Evolutionary conservation across 1,140 invertebrate species (phyloP), one percentile per base, ranked within the genome.

Genomic region (Zaprionus davidi): DNA sequence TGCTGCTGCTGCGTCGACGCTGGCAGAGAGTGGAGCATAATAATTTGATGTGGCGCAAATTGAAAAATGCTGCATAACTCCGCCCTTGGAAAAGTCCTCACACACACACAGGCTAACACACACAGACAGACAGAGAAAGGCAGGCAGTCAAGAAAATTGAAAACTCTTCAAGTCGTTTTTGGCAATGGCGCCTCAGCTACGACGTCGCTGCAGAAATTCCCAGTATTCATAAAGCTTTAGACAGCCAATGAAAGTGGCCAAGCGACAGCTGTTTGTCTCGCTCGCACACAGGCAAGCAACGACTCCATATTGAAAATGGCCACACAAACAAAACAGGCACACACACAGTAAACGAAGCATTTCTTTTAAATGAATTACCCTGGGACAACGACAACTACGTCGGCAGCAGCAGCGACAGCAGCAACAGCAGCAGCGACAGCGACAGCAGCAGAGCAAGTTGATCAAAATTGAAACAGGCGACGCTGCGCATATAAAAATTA

Each of bases 1-100:
- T 56, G 69, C 46, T 44, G 49, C 38, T 58, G 75, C 71, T 26
- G 71, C 74, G 36, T 51, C 64, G 46, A 55, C 58, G 68, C 67
- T n/a, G 55, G 72, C 71, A 59, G 65, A 59, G 41, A 77, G 79
- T 51, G 49, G 41, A 72, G 76, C 66, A 91, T 88, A 90, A 91
- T 91, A 91, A 90, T 91, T 91, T 91, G 86, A 91, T 91, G 90
- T 81, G 82, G 75, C 60, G 77, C 72, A 91, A 91, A 91, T 91
- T 91, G 90, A 91, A 91, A 91, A 91, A 91, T 85, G 80, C 76
- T 77, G 82, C 85, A 91, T 86, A 91, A 91, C 91, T 92, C 91
- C 91, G 91, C 91, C 91, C 91, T 75, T 86, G 86, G 77, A 90
- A 81, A 86, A 90, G 36, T 82, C 49, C 65, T 17, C 55, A 20